Base-by-base conservation (phyloP, 1,140 invertebrate genomes). In the Apis dorsata region DNA sequence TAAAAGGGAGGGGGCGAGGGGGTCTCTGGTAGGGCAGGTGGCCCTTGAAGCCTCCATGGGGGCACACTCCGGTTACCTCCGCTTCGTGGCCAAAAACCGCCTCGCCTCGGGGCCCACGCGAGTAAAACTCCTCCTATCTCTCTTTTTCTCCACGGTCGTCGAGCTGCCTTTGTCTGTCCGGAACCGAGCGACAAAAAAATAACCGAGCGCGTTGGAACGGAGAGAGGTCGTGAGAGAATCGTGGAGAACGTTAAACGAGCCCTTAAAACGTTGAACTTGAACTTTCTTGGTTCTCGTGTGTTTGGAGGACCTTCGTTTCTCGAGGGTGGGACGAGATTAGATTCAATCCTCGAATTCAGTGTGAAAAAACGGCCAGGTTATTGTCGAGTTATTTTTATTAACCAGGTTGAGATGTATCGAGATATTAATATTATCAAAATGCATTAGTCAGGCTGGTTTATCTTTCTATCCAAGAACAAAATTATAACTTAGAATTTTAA, bases 21-120 rank as follows among this genome's bases (percentile, higher is more conserved):
- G 86, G 73, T 84, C 83, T 88, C 81, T 86, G 89, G 88, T 90
- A 88, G 84, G 86, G 90, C 93, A 93, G 92, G 93, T 93, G 92
- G 92, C 85, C 84, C 75, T 87, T 84, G 77, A 65, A 88, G 86
- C 85, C 81, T 91, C 75, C 86, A 76, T 82, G 88, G 81, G 83
- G 85, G 85, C 89, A 88, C 86, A 88, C 90, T 91, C 88, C 86
- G 88, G 88, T 90, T 91, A 91, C 89, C 81, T 84, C 76, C 69
- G 62, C 34, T 44, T 44, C 66, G 69, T 83, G 82, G 86, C 86
- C 80, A 90, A 91, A 92, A 89, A 89, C 84, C 83, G 86, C 84
- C 76, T 85, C 86, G 89, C 90, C 87, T 91, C 68, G 70, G 69
- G 85, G 90, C 89, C 88, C 90, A 91, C 89, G 90, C 84, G 89